A percentile compares a stretch with the other conserved stretches of the same genome.
Evolutionary conservation across 2,113 vertebrate genomes (phyloP).

Genomic region (Canis aureus): DNA sequence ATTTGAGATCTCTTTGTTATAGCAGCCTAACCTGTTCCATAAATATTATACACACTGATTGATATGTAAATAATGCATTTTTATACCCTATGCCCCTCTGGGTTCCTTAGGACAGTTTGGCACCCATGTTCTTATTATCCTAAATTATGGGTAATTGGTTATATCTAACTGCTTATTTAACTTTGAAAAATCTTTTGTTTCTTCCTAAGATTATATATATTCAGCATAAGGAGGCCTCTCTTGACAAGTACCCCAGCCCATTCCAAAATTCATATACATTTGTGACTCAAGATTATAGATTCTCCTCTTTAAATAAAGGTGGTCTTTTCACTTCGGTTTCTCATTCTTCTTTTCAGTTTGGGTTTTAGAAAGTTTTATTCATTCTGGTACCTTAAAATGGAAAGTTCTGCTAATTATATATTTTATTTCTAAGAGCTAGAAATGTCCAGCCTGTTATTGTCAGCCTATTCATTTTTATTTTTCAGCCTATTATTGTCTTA

Average conservation of each 20-base stretch:
- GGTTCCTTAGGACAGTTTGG: background rate
- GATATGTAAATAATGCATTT: background rate
- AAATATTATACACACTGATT: background rate
- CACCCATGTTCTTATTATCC: background rate
- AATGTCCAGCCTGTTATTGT: background rate
- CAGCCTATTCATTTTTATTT: background rate
- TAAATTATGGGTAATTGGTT: background rate
- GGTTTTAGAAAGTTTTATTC: background rate
- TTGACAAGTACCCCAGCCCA: background rate
- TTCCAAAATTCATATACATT: background rate
- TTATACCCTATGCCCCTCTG: background rate
- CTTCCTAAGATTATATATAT: background rate
- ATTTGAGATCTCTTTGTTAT: background rate
- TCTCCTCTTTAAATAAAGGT: background rate
- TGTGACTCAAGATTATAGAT: background rate
- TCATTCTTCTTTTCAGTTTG: background rate
- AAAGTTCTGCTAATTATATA: background rate
- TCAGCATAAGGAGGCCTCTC: background rate
- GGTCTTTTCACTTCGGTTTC: background rate
- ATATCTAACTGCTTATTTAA: background rate
- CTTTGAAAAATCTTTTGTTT: background rate
- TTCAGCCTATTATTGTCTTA: background rate
- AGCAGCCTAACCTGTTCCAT: background rate
- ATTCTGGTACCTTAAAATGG: background rate
- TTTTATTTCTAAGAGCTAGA: background rate